A percentile compares a stretch with the other conserved stretches of the same genome.
These are phyloP conservation scores for pig (Sus scrofa) DNA, from an alignment of 2,113 vertebrate species.

Conservation along the genomic window T2T-Sscrofa CM000812.6:50653501-50654000, in stretches of 20 bases:
- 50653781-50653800: slow-evolving; percentile 17
- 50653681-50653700: slow-evolving; percentile 27
- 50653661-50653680: not conserved
- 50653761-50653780: slow-evolving; percentile 48
- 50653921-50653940: too few species aligned
- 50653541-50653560: too few species aligned
- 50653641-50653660: not conserved
- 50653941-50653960: too few species aligned
- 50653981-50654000: too few species aligned
- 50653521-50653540: too few species aligned
- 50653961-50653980: too few species aligned
- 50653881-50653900: slow-evolving; percentile 27
- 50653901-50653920: too few species aligned
- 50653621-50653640: not conserved
- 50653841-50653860: not conserved
- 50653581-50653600: too few species aligned
- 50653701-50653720: slow-evolving; percentile 23
- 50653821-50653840: not conserved
- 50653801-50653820: not conserved
- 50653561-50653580: too few species aligned
- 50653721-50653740: slow-evolving; percentile 55
- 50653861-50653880: not conserved
- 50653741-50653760: slow-evolving; percentile 43
- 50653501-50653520: too few species aligned
- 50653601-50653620: too few species aligned